Percentiles rank a stretch among this genome's conserved stretches.
These are phyloP conservation scores for Nyctalus aviator DNA, from an alignment of 2,797 vertebrate species.

Conservation along the genomic window DNA sequence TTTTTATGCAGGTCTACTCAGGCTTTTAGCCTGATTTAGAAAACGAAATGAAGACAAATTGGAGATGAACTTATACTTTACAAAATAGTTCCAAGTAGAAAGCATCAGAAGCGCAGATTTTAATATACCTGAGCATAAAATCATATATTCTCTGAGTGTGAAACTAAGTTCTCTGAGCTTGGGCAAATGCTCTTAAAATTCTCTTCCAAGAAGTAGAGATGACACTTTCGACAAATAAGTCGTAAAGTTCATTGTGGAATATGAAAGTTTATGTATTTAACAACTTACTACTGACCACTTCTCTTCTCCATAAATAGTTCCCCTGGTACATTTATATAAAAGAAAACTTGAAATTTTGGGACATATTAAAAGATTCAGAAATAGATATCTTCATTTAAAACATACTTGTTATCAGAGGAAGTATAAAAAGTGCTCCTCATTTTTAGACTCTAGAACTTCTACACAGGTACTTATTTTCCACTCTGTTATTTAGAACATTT, in stretches of 20 bases:
- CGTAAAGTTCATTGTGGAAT: neutral
- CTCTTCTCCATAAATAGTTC: neutral
- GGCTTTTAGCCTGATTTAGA: neutral
- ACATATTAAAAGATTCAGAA: slow-evolving; percentile 12
- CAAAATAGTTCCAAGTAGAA: neutral
- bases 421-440: neutral
- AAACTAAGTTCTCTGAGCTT: neutral
- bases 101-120: neutral
- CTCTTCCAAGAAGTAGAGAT: neutral
- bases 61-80: neutral
- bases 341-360: neutral
- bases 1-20: neutral
- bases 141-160: neutral
- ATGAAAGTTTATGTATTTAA: slow-evolving; percentile 1
- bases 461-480: neutral
- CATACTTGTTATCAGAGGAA: neutral
- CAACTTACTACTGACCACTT: neutral
- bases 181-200: neutral
- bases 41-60: slow-evolving; percentile 43
- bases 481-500: slow-evolving; percentile 16
- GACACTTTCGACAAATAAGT: neutral
- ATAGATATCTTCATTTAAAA: slow-evolving; percentile 40
- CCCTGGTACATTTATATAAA: neutral
- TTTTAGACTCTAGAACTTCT: slow-evolving; percentile 29
- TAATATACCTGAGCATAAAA: neutral